Evolutionary conservation across 1,140 invertebrate species (phyloP).

Genomic region (Drosophila kurseongensis): DNA sequence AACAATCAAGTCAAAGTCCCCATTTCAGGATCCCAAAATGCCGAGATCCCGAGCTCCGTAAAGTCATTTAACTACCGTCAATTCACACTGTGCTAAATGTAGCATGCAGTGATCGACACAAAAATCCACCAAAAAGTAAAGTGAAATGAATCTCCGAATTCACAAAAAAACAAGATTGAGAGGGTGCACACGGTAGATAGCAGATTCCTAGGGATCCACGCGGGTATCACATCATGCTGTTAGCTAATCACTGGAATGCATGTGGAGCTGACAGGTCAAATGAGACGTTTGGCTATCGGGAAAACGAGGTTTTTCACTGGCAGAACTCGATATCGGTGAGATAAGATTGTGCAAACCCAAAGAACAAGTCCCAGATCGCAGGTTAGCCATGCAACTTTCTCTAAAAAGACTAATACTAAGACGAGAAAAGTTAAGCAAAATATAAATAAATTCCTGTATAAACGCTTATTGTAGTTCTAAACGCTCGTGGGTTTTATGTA

Average conservation of each 20-base stretch:
- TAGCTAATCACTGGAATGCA: constrained; percentile 32
- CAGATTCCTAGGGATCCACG: constrained; percentile 8
- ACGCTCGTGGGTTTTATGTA: too few relatives aligned
- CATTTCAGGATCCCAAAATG: background rate
- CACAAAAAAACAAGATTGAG: constrained; percentile 4
- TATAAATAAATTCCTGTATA: too few relatives aligned
- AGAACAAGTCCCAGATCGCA: background rate
- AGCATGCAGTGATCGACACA: constrained; percentile 53
- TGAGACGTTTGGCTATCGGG: constrained; percentile 9
- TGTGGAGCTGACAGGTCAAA: constrained; percentile 36
- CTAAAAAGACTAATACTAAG: background rate
- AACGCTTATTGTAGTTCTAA: too few relatives aligned
- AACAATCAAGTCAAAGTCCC: constrained; percentile 71
- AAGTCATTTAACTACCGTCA: constrained; percentile 71
- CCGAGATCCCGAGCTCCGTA: constrained; percentile 7
- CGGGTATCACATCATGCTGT: constrained; percentile 38
- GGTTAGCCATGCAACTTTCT: background rate
- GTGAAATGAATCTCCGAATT: constrained; percentile 30
- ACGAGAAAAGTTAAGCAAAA: too few relatives aligned
- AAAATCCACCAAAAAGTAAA: constrained; percentile 31
- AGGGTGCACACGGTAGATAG: constrained; percentile 5
- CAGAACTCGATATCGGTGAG: background rate
- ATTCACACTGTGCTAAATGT: constrained; percentile 75
- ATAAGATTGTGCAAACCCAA: background rate
- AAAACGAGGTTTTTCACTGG: background rate